phyloP scores from a whole-genome alignment of 2,888 invertebrate genomes.

The Cabera pusaria region DNA sequence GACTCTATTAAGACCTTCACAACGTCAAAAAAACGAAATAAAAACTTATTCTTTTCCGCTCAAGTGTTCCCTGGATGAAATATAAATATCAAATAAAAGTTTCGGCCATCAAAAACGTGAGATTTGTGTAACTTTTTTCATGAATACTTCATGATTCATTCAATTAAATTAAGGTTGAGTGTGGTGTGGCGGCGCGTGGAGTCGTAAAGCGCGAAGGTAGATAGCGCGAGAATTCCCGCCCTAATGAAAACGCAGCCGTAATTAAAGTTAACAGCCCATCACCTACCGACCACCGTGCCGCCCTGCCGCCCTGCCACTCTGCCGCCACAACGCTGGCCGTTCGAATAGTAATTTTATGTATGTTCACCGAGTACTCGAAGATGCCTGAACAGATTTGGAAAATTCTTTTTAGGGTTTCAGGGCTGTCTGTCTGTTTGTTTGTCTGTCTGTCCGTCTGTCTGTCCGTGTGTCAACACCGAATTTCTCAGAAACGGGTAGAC shows the following conservation, averaged over 20 bases:
- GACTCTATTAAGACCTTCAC: too few species aligned
- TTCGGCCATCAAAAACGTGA: conserved; percentile 4
- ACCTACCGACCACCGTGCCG: conserved; percentile 14
- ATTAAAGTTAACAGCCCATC: conserved; percentile 35
- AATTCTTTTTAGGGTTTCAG: too few species aligned
- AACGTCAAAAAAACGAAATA: conserved; percentile 9
- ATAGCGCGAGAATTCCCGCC: conserved; percentile 20
- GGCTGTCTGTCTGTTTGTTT: too few species aligned
- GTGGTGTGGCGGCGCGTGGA: not conserved
- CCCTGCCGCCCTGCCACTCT: conserved; percentile 11
- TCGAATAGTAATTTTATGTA: too few species aligned
- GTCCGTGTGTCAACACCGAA: too few species aligned
- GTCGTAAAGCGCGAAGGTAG: conserved; percentile 23
- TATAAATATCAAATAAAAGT: conserved; percentile 16
- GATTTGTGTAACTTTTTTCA: conserved; percentile 18
- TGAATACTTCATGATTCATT: conserved; percentile 28
- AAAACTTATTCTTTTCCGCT: conserved; percentile 3
- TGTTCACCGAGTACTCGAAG: too few species aligned
- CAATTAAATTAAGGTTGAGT: conserved; percentile 13
- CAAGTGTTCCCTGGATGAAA: conserved; percentile 12
- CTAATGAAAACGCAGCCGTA: conserved; percentile 28
- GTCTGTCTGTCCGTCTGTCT: too few species aligned
- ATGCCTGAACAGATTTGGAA: too few species aligned
- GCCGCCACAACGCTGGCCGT: too few species aligned
- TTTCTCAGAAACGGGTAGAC: too few species aligned